Conservation (phyloP, 2,113 vertebrate genomes). For the Symphodus melops region DNA sequence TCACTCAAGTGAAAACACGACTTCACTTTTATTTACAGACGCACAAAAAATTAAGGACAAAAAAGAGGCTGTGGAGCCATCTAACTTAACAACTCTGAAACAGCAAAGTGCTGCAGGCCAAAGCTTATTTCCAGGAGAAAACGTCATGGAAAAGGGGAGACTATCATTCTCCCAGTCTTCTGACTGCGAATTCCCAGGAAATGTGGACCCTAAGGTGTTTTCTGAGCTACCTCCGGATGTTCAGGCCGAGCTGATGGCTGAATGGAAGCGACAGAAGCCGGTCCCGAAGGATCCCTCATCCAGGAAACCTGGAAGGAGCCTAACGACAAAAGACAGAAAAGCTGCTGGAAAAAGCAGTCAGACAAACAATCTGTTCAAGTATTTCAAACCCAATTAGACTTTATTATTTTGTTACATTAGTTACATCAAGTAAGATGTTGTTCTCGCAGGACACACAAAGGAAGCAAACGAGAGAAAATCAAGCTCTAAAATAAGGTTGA, state of each 20-base stretch:
- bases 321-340: constrained; percentile 68
- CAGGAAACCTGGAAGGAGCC: constrained; percentile 56
- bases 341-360: constrained; percentile 46
- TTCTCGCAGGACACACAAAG: background rate
- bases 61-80: background rate
- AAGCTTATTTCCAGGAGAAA: background rate
- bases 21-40: constrained; percentile 1
- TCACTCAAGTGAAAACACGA: background rate
- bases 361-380: constrained; percentile 83
- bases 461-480: background rate
- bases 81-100: background rate
- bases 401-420: background rate
- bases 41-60: background rate
- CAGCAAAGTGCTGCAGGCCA: constrained; percentile 2
- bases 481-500: too few species aligned
- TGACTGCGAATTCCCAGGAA: constrained; percentile 76
- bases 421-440: background rate
- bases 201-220: constrained; percentile 87
- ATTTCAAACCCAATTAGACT: constrained; percentile 84
- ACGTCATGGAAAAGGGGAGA: constrained; percentile 4
- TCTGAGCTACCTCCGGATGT: constrained; percentile 87
- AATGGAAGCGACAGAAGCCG: constrained; percentile 83
- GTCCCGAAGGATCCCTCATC: constrained; percentile 60
- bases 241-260: constrained; percentile 85
- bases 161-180: background rate